Evolutionary conservation across 2,797 vertebrate genomes (phyloP), one percentile per base, ranked within the genome.

Genomic region (Crocodylus rhombifer): DNA sequence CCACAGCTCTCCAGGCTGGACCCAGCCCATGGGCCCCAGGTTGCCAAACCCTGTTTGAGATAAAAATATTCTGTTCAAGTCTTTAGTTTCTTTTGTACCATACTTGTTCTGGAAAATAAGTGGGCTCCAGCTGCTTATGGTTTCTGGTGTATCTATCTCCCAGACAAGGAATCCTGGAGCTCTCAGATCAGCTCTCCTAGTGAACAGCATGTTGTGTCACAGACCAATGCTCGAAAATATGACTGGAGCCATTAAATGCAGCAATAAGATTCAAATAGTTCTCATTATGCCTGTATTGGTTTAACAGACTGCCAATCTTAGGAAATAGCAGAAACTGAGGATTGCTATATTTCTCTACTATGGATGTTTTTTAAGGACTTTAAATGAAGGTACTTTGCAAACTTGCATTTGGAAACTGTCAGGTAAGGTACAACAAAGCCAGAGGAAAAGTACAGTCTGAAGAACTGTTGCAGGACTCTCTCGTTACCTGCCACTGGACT

Each of bases 101-200:
- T 7, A 17, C 61, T 85, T n/a, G 5, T 56, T 84, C 11, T 55
- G 82, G 51, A 25, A 80, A 30, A 21, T 4, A 84, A 42, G 5
- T 0, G 0, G 67, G 2, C 3, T 3, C 16, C n/a, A 16, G 12
- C 16, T 2, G 5, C 1, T 1, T 42, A 51, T 6, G 26, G 12
- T 7, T 89, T 33, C 51, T 51, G 30, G 62, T 30, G 9, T 8
- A 36, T 21, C 23, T 71, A 4, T 14, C 21, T 42, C 33, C 21
- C 6, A 36, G 33, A 42, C 21, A 21, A 71, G 21, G 21, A 55
- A 2, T 8, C 77, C 25, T 1, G 0, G 14, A 20, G 33, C n/a
- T 16, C 5, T 4, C 15, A 1, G 7, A 3, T 25, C 23, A 10
- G 80, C 23, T 17, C 42, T 20, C 0, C 1, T 3, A 4, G 5